These are phyloP conservation scores for Spatulosminthurus flaviceps DNA, from an alignment of 2,888 invertebrate genomes.

Conservation along the genomic window DNA sequence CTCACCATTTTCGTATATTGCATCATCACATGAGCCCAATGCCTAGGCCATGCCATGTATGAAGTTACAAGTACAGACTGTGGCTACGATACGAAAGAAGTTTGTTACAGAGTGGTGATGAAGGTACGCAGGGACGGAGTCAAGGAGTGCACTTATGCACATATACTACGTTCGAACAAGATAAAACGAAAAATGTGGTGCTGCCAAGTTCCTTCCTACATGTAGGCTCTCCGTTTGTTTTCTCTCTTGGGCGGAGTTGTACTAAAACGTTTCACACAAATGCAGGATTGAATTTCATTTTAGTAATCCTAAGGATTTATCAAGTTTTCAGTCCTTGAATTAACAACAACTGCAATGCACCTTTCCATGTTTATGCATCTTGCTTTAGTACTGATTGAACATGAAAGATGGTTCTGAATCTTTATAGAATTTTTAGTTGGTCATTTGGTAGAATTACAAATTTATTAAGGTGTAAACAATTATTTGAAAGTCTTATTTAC, in stretches of 20 bases:
- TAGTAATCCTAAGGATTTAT: neutral
- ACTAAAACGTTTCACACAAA: neutral
- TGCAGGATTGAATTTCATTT: slow-evolving; percentile 2
- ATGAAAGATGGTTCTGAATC: too few relatives aligned
- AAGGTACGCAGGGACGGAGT: neutral
- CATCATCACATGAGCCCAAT: neutral
- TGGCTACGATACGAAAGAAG: slow-evolving; percentile 1
- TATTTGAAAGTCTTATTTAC: too few relatives aligned
- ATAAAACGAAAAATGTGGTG: neutral
- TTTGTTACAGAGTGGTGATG: neutral
- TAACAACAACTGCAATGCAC: neutral
- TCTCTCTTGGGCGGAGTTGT: slow-evolving; percentile 5
- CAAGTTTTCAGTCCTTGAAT: neutral
- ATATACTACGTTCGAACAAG: neutral
- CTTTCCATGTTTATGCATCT: too few relatives aligned
- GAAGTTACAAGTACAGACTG: too few relatives aligned
- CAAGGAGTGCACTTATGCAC: too few relatives aligned
- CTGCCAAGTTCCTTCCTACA: neutral
- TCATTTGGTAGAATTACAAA: too few relatives aligned
- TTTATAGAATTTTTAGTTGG: too few relatives aligned
- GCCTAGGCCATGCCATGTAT: neutral
- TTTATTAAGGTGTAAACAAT: too few relatives aligned
- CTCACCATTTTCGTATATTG: neutral
- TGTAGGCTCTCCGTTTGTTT: too few relatives aligned
- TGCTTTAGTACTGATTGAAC: too few relatives aligned